These are phyloP conservation scores for Pao palembangensis DNA, from an alignment of 2,113 vertebrate species.

Conservation along the genomic window DNA sequence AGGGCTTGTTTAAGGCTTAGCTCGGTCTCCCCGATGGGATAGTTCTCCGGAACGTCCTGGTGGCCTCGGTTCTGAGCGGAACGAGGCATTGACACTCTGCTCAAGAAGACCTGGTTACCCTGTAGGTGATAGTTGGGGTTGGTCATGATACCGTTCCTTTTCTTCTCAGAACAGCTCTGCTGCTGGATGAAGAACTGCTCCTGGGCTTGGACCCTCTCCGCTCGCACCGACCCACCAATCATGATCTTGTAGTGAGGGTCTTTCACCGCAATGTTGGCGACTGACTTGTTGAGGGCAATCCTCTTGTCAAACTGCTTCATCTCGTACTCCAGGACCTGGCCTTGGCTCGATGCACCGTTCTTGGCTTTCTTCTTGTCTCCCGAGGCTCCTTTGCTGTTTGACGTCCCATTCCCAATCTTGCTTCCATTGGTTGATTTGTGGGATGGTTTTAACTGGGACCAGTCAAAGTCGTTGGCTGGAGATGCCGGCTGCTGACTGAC, in stretches of 20 bases:
- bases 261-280: constrained; percentile 71
- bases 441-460: constrained; percentile 89
- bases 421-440: constrained; percentile 84
- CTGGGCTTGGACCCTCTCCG: constrained; percentile 79
- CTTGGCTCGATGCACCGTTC: constrained; percentile 78
- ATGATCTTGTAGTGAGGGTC: constrained; percentile 86
- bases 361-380: constrained; percentile 85
- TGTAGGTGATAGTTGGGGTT: constrained; percentile 98
- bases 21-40: constrained; percentile 88
- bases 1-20: constrained; percentile 98
- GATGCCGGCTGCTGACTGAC: constrained; percentile 84
- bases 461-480: constrained; percentile 89
- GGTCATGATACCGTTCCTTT: constrained; percentile 95
- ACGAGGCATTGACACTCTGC: constrained; percentile 89
- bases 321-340: constrained; percentile 93
- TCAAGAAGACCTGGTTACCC: constrained; percentile 91
- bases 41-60: constrained; percentile 90
- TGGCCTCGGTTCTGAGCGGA: constrained; percentile 84
- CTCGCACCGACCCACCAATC: constrained; percentile 76
- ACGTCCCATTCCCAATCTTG: constrained; percentile 78
- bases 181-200: constrained; percentile 90
- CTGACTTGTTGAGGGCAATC: constrained; percentile 81
- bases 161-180: constrained; percentile 89
- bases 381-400: constrained; percentile 80
- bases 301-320: constrained; percentile 96